phyloP scores from a whole-genome alignment of 2,888 invertebrate species.

The Hydroisotoma schaefferi region DNA sequence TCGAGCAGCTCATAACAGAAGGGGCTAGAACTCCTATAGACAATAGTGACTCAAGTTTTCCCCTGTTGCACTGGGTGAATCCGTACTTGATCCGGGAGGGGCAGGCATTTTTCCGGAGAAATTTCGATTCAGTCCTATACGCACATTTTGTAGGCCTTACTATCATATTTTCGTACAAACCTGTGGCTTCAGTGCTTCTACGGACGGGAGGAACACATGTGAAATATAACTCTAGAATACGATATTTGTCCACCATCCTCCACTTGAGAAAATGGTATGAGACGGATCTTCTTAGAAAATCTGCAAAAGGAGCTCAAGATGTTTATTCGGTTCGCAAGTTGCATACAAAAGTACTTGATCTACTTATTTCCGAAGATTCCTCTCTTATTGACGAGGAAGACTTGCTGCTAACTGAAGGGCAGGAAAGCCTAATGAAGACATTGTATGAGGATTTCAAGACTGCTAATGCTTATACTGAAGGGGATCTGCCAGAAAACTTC shows the following conservation, averaged over 20 bases:
- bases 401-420: background rate
- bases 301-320: slow-evolving; percentile 16
- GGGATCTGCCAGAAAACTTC: slow-evolving; percentile 1
- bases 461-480: background rate
- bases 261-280: slow-evolving; percentile 26
- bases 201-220: slow-evolving; percentile 12
- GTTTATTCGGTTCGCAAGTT: slow-evolving; percentile 16
- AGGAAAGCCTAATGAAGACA: background rate
- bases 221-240: slow-evolving; percentile 9
- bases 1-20: slow-evolving; percentile 5
- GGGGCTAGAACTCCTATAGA: slow-evolving; percentile 3
- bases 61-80: slow-evolving; percentile 17
- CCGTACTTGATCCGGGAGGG: slow-evolving; percentile 18
- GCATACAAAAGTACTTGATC: slow-evolving; percentile 12
- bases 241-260: slow-evolving; percentile 21
- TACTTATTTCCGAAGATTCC: background rate
- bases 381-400: slow-evolving; percentile 8
- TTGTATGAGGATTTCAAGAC: slow-evolving; percentile 8
- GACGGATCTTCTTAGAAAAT: slow-evolving; percentile 13
- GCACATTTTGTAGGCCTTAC: slow-evolving; percentile 18
- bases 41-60: slow-evolving; percentile 5
- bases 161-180: slow-evolving; percentile 18
- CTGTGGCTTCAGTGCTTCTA: slow-evolving; percentile 15
- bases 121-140: slow-evolving; percentile 18
- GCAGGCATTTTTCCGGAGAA: slow-evolving; percentile 16